These are phyloP conservation scores for Thalassarche chlororhynchos DNA, from an alignment of 2,113 vertebrate genomes.

Conservation along the genomic window DNA sequence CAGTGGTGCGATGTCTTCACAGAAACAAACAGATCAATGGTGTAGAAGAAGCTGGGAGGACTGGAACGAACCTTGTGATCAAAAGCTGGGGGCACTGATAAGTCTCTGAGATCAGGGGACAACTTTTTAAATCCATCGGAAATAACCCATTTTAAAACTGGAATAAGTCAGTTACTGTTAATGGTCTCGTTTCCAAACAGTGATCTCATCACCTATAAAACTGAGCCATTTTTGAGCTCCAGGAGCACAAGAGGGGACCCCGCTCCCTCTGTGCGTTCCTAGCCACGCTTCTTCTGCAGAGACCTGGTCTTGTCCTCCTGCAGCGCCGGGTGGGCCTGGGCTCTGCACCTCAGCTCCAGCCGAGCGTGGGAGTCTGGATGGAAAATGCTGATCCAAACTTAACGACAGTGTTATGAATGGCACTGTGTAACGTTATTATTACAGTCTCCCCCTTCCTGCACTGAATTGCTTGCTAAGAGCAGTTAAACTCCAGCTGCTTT, in stretches of 20 bases:
- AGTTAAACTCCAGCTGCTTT: constrained; percentile 12
- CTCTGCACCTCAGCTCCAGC: neutral
- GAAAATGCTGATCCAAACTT: neutral
- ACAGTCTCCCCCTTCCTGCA: neutral
- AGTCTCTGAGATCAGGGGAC: neutral
- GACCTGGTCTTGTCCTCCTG: neutral
- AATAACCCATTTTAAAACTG: neutral
- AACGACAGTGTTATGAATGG: neutral
- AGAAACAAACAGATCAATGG: neutral
- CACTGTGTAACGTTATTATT: neutral
- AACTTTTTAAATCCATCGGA: neutral
- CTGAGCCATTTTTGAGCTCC: neutral
- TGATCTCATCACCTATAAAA: neutral
- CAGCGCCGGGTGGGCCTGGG: too few species aligned
- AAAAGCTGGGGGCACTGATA: neutral
- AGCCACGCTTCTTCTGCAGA: neutral
- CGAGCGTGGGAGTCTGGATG: neutral
- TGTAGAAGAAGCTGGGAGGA: neutral
- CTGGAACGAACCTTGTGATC: neutral
- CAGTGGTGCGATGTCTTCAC: fast-evolving
- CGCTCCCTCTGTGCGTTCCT: fast-evolving
- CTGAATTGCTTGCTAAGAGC: neutral
- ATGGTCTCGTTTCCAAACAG: neutral
- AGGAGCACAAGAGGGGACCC: neutral
- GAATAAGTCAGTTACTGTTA: neutral